Conservation (phyloP, 2,113 vertebrate genomes). For the Pelodiscus sinensis region DNA sequence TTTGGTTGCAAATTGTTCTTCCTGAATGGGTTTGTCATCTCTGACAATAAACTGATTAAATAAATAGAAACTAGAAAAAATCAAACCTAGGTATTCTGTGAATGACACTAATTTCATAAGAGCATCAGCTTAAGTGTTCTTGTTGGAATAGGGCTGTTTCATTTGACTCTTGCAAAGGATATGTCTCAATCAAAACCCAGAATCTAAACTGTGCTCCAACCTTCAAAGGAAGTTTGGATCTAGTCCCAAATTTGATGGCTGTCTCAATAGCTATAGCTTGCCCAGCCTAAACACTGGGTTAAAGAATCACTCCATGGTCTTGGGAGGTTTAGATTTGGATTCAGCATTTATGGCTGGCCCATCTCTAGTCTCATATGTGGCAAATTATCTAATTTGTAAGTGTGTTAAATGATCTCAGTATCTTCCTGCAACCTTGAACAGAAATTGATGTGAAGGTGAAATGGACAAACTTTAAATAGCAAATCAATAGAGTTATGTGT, state of each 20-base stretch:
- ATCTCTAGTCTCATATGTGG: not conserved
- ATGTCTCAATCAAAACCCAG: constrained; percentile 27
- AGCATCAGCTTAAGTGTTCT: not conserved
- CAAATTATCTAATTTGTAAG: constrained; percentile 39
- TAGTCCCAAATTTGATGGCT: not conserved
- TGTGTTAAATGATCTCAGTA: constrained; percentile 1
- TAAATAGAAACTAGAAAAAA: constrained; percentile 34
- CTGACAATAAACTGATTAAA: constrained; percentile 37
- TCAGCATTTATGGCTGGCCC: not conserved
- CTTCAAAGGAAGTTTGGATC: constrained; percentile 29
- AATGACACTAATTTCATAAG: constrained; percentile 48
- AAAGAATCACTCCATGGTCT: not conserved
- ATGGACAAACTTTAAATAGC: not conserved
- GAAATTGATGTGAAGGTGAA: not conserved
- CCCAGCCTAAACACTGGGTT: not conserved
- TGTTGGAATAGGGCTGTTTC: constrained; percentile 33
- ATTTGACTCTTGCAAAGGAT: not conserved
- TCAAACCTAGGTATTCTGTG: not conserved
- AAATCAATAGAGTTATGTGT: not conserved
- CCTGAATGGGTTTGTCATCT: constrained; percentile 29
- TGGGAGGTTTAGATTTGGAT: not conserved
- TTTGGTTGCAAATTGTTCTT: constrained; percentile 4
- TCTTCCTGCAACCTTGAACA: not conserved
- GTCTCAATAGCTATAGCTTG: not conserved
- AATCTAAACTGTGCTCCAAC: not conserved